Percentiles rank a stretch among this genome's conserved stretches.
Conservation (phyloP, 30 jellyfish, hydroid and myxozoan genomes). For the Aurelia sp. region DNA sequence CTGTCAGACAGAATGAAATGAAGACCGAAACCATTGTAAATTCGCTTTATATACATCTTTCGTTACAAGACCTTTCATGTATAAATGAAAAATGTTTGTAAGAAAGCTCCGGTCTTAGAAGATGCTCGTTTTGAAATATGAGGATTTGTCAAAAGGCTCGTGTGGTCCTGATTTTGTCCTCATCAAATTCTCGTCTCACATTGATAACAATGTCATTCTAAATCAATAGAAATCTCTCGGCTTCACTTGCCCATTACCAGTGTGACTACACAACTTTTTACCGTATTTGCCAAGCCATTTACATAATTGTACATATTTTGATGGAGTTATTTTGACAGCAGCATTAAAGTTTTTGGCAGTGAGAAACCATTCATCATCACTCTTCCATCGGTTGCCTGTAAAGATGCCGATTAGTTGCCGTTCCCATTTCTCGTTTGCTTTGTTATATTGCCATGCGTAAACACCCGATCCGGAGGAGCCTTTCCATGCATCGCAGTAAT, state of each 20-base stretch:
- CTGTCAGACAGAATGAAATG: too few species aligned
- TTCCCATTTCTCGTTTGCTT: constrained; percentile 71
- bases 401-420: constrained; percentile 92
- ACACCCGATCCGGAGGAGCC: constrained; percentile 99
- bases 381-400: constrained; percentile 98
- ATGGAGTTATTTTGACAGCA: constrained; percentile 92
- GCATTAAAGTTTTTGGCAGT: constrained; percentile 86
- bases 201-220: too few species aligned
- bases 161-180: too few species aligned
- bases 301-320: constrained; percentile 92
- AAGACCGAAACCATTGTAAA: too few species aligned
- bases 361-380: constrained; percentile 91
- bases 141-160: too few species aligned
- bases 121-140: too few species aligned
- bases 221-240: constrained; percentile 22
- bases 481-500: constrained; percentile 94
- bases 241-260: constrained; percentile 40
- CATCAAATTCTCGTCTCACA: too few species aligned
- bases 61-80: too few species aligned
- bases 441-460: constrained; percentile 93
- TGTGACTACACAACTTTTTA: constrained; percentile 66
- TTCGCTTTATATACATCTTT: too few species aligned
- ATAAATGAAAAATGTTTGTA: too few species aligned
- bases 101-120: too few species aligned
- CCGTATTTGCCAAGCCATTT: constrained; percentile 96